A percentile compares a stretch with the other conserved stretches of the same genome.
phyloP scores from a whole-genome alignment of 2,113 vertebrate species.

The Alectura lathami region DNA sequence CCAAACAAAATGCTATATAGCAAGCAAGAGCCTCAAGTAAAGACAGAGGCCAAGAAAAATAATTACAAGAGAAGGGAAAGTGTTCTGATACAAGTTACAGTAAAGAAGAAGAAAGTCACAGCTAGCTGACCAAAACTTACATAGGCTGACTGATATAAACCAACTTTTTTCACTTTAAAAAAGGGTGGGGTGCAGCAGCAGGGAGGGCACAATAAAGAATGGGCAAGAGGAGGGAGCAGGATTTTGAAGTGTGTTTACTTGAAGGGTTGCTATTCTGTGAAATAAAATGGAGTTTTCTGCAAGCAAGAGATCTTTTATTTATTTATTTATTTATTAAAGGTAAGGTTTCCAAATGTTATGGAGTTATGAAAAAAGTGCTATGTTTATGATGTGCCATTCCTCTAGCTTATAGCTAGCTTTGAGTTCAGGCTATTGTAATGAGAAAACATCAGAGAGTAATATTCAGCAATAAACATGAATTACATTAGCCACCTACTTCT shows the following conservation, averaged over 20 bases:
- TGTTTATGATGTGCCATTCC: conserved; percentile 18
- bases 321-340: neutral
- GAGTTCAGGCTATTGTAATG: conserved; percentile 20
- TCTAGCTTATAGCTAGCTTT: conserved; percentile 27
- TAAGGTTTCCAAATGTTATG: neutral
- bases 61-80: neutral
- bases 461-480: conserved; percentile 50
- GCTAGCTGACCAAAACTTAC: neutral
- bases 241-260: conserved; percentile 32
- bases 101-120: neutral
- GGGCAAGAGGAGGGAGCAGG: neutral
- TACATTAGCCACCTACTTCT: conserved; percentile 2
- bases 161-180: neutral
- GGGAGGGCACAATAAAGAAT: neutral
- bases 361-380: neutral
- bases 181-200: neutral
- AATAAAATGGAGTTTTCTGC: neutral
- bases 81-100: neutral
- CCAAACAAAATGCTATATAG: neutral
- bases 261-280: neutral
- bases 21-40: neutral
- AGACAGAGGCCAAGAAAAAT: neutral
- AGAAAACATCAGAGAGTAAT: conserved; percentile 37
- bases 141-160: neutral
- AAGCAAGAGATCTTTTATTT: neutral